phyloP scores from a whole-genome alignment of 2,797 vertebrate species.

The Propithecus perrieri region DNA sequence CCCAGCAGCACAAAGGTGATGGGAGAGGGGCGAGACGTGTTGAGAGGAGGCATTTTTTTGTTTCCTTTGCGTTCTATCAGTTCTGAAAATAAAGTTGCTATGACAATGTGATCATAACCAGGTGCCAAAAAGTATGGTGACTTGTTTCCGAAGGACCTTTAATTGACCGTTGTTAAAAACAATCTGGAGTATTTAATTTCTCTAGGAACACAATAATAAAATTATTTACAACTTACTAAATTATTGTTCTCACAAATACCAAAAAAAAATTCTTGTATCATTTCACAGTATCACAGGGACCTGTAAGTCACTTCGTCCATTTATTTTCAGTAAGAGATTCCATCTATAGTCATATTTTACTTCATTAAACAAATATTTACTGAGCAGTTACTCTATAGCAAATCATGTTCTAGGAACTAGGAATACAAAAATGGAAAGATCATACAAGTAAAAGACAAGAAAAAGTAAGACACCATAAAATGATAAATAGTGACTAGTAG shows the following conservation, averaged over 20 bases:
- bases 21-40: background rate
- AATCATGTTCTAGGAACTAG: background rate
- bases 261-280: background rate
- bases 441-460: background rate
- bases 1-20: constrained; percentile 50
- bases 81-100: background rate
- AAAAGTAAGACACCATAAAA: background rate
- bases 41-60: constrained; percentile 7
- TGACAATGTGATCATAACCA: background rate
- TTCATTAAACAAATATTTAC: background rate
- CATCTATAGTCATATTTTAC: background rate
- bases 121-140: background rate
- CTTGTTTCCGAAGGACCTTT: background rate
- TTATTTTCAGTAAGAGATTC: background rate
- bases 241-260: background rate
- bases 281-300: background rate
- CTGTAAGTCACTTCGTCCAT: background rate
- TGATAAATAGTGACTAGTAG: background rate
- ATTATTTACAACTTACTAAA: background rate
- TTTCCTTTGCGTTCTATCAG: background rate
- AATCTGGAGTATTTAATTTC: background rate
- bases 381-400: background rate
- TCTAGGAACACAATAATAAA: background rate
- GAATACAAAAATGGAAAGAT: background rate
- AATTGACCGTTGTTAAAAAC: background rate